These are phyloP conservation scores for Melanerpes formicivorus DNA, from an alignment of 2,113 vertebrate species.

Conservation along the genomic window DNA sequence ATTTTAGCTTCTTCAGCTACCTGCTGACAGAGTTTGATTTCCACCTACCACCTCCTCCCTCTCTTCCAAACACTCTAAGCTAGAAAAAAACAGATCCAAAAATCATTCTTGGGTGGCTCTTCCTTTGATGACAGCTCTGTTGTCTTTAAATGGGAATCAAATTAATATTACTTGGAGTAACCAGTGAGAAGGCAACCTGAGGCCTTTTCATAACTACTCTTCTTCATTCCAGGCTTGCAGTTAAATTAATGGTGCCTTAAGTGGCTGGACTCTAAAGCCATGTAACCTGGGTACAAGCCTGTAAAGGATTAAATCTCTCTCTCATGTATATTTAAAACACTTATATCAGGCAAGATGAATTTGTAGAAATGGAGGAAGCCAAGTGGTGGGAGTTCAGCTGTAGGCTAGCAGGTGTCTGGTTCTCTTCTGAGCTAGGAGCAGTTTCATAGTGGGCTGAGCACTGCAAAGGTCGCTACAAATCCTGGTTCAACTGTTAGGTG, in stretches of 20 bases:
- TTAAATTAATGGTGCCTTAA: neutral
- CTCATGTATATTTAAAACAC: rapidly evolving
- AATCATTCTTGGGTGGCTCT: neutral
- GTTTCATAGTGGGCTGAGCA: neutral
- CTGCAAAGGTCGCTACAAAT: neutral
- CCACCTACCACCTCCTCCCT: constrained; percentile 13
- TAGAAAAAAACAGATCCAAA: neutral
- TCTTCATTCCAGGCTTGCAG: neutral
- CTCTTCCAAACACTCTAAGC: neutral
- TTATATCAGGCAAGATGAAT: neutral
- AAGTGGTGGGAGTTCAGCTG: neutral
- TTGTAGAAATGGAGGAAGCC: neutral
- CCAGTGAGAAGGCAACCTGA: neutral
- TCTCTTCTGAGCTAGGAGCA: neutral
- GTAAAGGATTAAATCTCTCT: neutral
- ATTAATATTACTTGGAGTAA: neutral
- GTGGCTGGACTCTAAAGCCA: neutral
- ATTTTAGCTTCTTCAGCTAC: constrained; percentile 57
- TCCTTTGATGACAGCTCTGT: neutral
- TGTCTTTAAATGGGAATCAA: neutral
- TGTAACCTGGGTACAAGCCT: neutral
- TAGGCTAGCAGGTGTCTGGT: neutral
- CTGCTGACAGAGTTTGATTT: constrained; percentile 55
- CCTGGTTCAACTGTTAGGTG: neutral
- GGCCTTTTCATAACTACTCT: neutral